These are phyloP conservation scores for Napeogenes inachia DNA, from an alignment of 2,888 invertebrate genomes.

Conservation along the genomic window DNA sequence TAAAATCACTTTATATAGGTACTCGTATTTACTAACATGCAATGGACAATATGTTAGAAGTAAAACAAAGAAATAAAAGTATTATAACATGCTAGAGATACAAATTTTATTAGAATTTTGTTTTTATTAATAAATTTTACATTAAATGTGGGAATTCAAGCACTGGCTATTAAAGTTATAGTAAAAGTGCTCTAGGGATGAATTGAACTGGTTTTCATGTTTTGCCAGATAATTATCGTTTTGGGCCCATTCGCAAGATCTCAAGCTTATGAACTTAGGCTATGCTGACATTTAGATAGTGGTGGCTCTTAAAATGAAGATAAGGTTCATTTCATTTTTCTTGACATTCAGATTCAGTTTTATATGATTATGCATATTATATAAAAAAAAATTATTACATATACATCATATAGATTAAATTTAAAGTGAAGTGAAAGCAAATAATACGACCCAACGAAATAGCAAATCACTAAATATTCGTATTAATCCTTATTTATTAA, in stretches of 20 bases:
- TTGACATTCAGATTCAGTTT: not conserved
- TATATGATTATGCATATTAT: not conserved
- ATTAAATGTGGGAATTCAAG: constrained; percentile 24
- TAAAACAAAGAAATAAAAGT: too few relatives aligned
- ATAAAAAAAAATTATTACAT: too few relatives aligned
- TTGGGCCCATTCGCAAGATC: constrained; percentile 28
- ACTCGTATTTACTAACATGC: too few relatives aligned
- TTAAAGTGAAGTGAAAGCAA: too few relatives aligned
- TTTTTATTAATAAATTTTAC: constrained; percentile 1
- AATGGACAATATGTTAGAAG: too few relatives aligned
- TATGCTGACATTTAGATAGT: constrained; percentile 18
- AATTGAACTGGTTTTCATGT: constrained; percentile 27
- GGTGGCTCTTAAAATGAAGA: constrained; percentile 11
- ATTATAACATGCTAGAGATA: too few relatives aligned
- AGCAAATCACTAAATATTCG: too few relatives aligned
- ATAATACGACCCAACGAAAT: too few relatives aligned
- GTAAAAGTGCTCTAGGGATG: constrained; percentile 29
- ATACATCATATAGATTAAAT: too few relatives aligned
- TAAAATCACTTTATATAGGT: too few relatives aligned
- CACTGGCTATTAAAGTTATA: constrained; percentile 26
- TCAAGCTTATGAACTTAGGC: constrained; percentile 17
- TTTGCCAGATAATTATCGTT: constrained; percentile 26
- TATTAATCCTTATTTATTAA: too few relatives aligned
- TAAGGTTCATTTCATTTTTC: constrained; percentile 14
- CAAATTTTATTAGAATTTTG: too few relatives aligned